Evolutionary conservation across 2,797 vertebrate genomes (phyloP), one percentile per base, ranked within the genome.

Genomic region (Ptychadena robeensis): DNA sequence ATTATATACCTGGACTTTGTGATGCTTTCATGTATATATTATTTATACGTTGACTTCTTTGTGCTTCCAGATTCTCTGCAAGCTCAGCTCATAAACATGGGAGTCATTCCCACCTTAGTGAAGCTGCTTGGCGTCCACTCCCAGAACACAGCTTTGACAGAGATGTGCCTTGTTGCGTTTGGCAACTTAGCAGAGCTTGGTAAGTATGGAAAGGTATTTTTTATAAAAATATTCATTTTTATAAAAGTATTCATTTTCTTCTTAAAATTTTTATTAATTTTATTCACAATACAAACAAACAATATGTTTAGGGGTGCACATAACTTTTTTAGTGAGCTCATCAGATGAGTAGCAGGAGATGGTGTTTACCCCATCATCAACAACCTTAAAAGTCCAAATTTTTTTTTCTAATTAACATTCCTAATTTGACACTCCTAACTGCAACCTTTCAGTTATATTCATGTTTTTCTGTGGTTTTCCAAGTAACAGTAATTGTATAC

Each of bases 161-260:
- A 99, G 91, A 99, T 99, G 98, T 99, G 98, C 92, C 96, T 99
- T 82, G 96, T 99, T 88, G 98, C 98, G 30, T 99, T 99, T 83
- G 98, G 98, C 59, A 99, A 99, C 89, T 90, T 99, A 90, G 98
- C 98, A 48, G 98, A 99, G 93, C 97, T 99, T 2, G 97, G 97
- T 98, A 92, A 95, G 94, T 94, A 75, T 30, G 10, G 8, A 12
- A 15, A 66, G 15, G 25, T 32, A 22, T 15, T 66, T 66, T 32
- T 32, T 35, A 8, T 68, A 28, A 28, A n/a, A 28, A 5, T 30
- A 6, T 65, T 65, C 38, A 40, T 40, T 40, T 14, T 63, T 28
- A 8, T 65, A 28, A 28, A n/a, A 28, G 10, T 30, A 6, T 65
- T 65, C 38, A 40, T 40, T 40, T 40, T 40, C 38, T 40, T n/a